Percentiles rank a stretch among this genome's conserved stretches.
phyloP scores from a whole-genome alignment of 1,140 invertebrate genomes.

The Platyura marginata region DNA sequence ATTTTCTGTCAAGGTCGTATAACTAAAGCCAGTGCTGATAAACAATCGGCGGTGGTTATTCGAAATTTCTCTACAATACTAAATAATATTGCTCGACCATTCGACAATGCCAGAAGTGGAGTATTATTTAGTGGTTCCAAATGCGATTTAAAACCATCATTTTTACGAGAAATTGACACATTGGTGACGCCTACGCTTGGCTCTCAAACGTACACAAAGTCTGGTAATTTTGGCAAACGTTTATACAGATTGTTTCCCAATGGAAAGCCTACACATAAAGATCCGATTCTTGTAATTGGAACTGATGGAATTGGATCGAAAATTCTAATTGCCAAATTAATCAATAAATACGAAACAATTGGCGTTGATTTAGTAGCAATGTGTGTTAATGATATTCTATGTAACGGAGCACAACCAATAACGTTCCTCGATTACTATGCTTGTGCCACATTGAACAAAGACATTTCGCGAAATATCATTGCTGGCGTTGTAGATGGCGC shows the following conservation, averaged over 20 bases:
- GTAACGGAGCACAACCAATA: slow-evolving; percentile 82
- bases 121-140: too few relatives aligned
- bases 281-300: slow-evolving; percentile 81
- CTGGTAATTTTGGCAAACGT: too few relatives aligned
- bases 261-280: slow-evolving; percentile 30
- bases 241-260: neutral
- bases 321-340: slow-evolving; percentile 76
- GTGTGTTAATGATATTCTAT: slow-evolving; percentile 95
- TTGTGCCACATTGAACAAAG: slow-evolving; percentile 59
- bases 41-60: too few relatives aligned
- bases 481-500: slow-evolving; percentile 74
- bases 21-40: too few relatives aligned
- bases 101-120: too few relatives aligned
- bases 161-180: too few relatives aligned
- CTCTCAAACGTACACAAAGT: too few relatives aligned
- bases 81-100: too few relatives aligned
- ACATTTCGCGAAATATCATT: slow-evolving; percentile 51
- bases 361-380: slow-evolving; percentile 97
- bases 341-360: slow-evolving; percentile 57
- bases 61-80: too few relatives aligned
- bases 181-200: too few relatives aligned
- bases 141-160: too few relatives aligned
- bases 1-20: neutral
- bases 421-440: slow-evolving; percentile 96
- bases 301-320: slow-evolving; percentile 97